Conservation (phyloP, 2,888 invertebrate genomes). For the Ischnura elegans region DNA sequence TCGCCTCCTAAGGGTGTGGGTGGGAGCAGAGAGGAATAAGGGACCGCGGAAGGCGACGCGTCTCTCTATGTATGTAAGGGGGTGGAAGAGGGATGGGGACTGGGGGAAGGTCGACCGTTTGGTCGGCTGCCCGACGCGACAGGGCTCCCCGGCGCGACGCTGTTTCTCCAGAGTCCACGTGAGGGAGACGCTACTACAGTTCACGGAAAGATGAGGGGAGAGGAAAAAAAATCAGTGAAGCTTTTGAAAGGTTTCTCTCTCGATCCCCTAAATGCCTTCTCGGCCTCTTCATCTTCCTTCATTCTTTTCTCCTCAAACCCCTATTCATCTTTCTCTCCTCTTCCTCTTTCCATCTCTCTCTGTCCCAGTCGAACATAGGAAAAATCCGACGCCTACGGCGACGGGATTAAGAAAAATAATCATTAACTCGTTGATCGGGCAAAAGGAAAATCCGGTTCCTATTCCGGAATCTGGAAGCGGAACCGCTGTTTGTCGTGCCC, state of each 20-base stretch:
- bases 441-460: no score
- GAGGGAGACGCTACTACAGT: no score
- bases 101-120: neutral
- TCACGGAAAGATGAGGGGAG: neutral
- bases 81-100: neutral
- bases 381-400: no score
- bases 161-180: neutral
- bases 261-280: neutral
- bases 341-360: neutral
- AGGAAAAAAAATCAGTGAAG: neutral
- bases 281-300: neutral
- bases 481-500: no score
- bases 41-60: neutral
- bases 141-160: neutral
- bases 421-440: no score
- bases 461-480: no score
- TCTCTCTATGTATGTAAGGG: neutral
- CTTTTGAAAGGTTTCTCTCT: slow-evolving; percentile 3
- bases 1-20: no score
- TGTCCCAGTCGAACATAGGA: neutral
- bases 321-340: neutral
- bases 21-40: neutral
- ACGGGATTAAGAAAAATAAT: neutral
- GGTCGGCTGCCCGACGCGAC: slow-evolving; percentile 13
- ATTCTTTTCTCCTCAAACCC: neutral